Evolutionary conservation across 1,140 invertebrate species (phyloP).

Genomic region (Heliothis virescens): DNA sequence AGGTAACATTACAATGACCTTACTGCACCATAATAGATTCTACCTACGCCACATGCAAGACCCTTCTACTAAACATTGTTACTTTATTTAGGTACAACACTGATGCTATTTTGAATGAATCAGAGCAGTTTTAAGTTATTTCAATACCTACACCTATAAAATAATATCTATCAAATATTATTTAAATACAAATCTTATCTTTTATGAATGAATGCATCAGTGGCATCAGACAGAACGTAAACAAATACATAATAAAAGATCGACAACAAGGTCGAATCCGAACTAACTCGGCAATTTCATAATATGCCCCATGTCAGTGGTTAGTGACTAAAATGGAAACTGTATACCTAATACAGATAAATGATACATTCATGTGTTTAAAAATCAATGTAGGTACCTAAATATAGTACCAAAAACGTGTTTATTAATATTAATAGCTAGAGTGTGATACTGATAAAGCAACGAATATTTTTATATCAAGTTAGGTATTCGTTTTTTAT

Average conservation of each 20-base stretch:
- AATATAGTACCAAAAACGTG: too few species aligned
- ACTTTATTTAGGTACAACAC: background rate
- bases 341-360: background rate
- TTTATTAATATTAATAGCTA: too few species aligned
- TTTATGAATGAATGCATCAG: constrained; percentile 65
- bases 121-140: background rate
- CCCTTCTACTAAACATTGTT: background rate
- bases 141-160: background rate
- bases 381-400: too few species aligned
- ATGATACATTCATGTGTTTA: too few species aligned
- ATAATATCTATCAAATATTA: constrained; percentile 24
- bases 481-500: constrained; percentile 12
- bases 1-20: background rate
- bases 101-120: background rate
- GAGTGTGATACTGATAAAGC: background rate
- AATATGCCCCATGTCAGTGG: background rate
- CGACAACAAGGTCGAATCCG: constrained; percentile 17
- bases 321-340: background rate
- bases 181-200: constrained; percentile 12
- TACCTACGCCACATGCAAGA: background rate
- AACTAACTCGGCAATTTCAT: background rate
- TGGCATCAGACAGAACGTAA: constrained; percentile 63
- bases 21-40: background rate
- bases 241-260: constrained; percentile 58
- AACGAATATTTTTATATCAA: constrained; percentile 9